Percentiles rank a stretch among this genome's conserved stretches.
Evolutionary conservation across 92 coral and sea anemone genomes (phyloP).

Genomic region (Zoanthus gigantus): DNA sequence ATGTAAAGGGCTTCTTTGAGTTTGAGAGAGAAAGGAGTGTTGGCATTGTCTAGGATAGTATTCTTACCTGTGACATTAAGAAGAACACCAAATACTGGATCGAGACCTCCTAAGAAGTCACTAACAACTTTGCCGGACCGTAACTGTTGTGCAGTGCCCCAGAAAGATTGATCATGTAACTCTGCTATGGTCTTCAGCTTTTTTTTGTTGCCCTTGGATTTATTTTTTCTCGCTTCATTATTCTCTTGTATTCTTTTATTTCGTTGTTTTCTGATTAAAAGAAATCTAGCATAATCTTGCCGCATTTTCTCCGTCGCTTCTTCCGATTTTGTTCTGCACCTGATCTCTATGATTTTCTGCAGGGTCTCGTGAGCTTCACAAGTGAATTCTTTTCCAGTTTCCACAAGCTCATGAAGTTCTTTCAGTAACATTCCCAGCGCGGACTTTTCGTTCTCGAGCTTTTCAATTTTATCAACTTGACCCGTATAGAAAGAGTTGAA

Average conservation of each 20-base stretch:
- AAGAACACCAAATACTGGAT: constrained; percentile 69
- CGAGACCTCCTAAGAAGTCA: constrained; percentile 68
- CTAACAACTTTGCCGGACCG: constrained; percentile 67
- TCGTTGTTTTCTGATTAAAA: constrained; percentile 11
- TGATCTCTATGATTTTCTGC: constrained; percentile 50
- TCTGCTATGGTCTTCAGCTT: constrained; percentile 27
- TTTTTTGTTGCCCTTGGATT: neutral
- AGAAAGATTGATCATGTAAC: constrained; percentile 45
- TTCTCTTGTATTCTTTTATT: constrained; percentile 5
- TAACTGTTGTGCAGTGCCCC: constrained; percentile 73
- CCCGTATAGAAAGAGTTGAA: constrained; percentile 34
- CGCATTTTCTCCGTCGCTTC: constrained; percentile 16
- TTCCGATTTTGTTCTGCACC: constrained; percentile 30
- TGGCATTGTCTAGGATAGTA: too few relatives aligned
- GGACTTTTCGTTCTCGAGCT: neutral
- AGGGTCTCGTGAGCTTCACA: constrained; percentile 44
- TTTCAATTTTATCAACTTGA: neutral
- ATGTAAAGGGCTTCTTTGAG: too few relatives aligned
- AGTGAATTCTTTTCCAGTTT: constrained; percentile 54
- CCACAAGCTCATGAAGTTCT: constrained; percentile 48
- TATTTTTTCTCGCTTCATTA: neutral
- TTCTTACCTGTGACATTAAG: constrained; percentile 70
- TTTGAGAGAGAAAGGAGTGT: too few relatives aligned
- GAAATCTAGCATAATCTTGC: constrained; percentile 19
- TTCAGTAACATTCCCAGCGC: constrained; percentile 52